Evolutionary conservation across 2,797 vertebrate genomes (phyloP), one percentile per base, ranked within the genome.

Genomic region (Scomberomorus guttatus): DNA sequence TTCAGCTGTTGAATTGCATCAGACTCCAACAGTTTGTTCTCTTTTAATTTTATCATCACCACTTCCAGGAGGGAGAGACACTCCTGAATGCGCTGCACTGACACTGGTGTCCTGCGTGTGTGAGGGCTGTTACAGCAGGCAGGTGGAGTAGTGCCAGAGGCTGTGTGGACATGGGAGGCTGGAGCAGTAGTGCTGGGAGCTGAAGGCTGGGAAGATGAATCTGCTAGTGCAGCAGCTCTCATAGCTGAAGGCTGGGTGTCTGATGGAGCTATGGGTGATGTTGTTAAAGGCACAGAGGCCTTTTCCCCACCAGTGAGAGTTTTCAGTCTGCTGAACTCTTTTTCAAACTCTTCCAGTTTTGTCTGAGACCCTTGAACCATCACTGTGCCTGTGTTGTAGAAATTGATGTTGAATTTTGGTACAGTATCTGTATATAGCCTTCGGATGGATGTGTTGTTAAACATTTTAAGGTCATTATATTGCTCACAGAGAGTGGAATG

Each of bases 21-120:
- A 62, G 7, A 60, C 57, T 59, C 56, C 9, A 32, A 37, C 32
- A n/a, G 20, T 39, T 39, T 60, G 58, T 60, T 60, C 34, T 42
- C 34, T 39, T 24, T 14, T 2, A 60, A 42, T 46, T 46, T 17
- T 27, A 46, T 44, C 46, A 62, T 27, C 9, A 18, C 9, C 22
- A 17, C 37, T 24, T 61, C n/a, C 6, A 44, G 37, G 59, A 44
- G 59, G 59, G 20, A 42, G n/a, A 42, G 58, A 39, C n/a, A 12
- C n/a, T 42, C 4, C 32, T 59, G 20, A 37, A 59, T 37, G 57
- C 2, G 5, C 12, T 39, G 37, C 58, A 24, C 57, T 37, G 10
- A 61, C n/a, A 17, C 44, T 17, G 15, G 44, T 46, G 44, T 46
- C 22, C 37, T 61, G 59, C 37, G 15, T 61, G 59, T 61, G 37